These are phyloP conservation scores for Cyclophora albipunctata DNA, from an alignment of 2,888 invertebrate species.

Conservation along the genomic window DNA sequence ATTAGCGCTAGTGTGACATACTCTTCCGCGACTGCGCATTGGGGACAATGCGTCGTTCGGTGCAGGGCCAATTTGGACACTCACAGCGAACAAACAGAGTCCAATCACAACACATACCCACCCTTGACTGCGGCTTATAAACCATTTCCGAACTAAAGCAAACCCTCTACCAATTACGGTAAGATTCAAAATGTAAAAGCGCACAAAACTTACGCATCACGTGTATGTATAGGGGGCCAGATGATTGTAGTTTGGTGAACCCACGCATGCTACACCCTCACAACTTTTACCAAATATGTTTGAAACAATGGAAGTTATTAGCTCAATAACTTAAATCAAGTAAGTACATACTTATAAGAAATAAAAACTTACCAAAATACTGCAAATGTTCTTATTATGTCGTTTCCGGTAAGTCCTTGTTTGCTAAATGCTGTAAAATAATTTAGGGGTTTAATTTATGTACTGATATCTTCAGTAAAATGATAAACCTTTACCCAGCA, in stretches of 20 bases:
- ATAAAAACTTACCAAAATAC: too few species aligned
- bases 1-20: conserved; percentile 68
- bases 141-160: not conserved
- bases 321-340: too few species aligned
- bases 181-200: conserved; percentile 24
- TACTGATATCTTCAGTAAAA: too few species aligned
- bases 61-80: conserved; percentile 49
- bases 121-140: conserved; percentile 41
- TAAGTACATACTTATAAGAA: too few species aligned
- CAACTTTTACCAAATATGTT: conserved; percentile 5
- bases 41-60: conserved; percentile 38
- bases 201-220: conserved; percentile 37
- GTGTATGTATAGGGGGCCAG: conserved; percentile 57
- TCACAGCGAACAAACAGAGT: conserved; percentile 49
- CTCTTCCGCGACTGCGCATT: conserved; percentile 66
- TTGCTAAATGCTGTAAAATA: too few species aligned
- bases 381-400: too few species aligned
- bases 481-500: too few species aligned
- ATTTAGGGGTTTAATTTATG: too few species aligned
- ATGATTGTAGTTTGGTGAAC: conserved; percentile 64
- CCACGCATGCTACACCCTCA: conserved; percentile 35
- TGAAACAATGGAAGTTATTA: too few species aligned
- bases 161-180: conserved; percentile 15
- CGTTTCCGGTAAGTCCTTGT: too few species aligned
- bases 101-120: conserved; percentile 37